These are phyloP conservation scores for Nemurella pictetii DNA, from an alignment of 2,888 invertebrate species.

Conservation along the genomic window DNA sequence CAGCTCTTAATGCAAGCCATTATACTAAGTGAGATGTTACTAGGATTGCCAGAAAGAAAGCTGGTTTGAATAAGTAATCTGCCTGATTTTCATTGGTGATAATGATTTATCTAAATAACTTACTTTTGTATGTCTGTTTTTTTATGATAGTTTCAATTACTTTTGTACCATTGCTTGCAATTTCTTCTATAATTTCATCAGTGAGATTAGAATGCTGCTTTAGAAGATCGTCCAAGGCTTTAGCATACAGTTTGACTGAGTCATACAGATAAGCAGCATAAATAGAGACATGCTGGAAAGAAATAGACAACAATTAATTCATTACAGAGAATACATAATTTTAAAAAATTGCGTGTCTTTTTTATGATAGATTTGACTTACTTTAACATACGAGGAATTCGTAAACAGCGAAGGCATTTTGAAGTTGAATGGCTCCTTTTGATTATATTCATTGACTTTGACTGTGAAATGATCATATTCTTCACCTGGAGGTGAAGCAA, in stretches of 20 bases:
- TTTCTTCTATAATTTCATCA: conserved; percentile 64
- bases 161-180: conserved; percentile 81
- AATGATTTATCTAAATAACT: too few relatives aligned
- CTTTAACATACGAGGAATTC: conserved; percentile 4
- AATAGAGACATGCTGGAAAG: conserved; percentile 50
- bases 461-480: conserved; percentile 75
- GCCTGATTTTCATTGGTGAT: too few relatives aligned
- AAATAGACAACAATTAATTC: conserved; percentile 24
- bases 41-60: too few relatives aligned
- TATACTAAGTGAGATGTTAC: too few relatives aligned
- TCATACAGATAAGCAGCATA: conserved; percentile 95
- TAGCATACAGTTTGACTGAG: conserved; percentile 88
- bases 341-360: not conserved
- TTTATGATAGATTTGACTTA: conserved; percentile 17
- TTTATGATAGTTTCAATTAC: conserved; percentile 86
- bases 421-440: conserved; percentile 80
- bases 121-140: conserved; percentile 84
- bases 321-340: not conserved
- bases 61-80: too few relatives aligned
- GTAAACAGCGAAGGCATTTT: conserved; percentile 62
- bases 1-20: too few relatives aligned
- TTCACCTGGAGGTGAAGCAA: conserved; percentile 78
- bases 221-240: conserved; percentile 77
- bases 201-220: conserved; percentile 59
- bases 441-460: conserved; percentile 78